These are phyloP conservation scores for Myotis yumanensis DNA, from an alignment of 2,113 vertebrate species.

Conservation along the genomic window DNA sequence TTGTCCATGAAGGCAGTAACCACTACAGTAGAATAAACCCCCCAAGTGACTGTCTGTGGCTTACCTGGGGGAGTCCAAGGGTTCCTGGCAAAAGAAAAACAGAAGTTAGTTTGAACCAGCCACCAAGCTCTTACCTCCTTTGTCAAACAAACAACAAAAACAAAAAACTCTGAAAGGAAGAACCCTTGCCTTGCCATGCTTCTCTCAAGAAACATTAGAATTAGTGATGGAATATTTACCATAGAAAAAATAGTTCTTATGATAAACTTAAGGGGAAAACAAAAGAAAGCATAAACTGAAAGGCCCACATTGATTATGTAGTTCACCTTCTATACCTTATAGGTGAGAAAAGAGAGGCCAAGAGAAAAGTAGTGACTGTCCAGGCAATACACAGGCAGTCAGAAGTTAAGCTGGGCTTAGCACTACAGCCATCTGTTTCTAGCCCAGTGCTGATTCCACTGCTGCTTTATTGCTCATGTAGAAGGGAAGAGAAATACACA, in stretches of 20 bases:
- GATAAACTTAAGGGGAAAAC: not conserved
- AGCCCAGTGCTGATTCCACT: not conserved
- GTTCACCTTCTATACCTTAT: not conserved
- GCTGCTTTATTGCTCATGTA: not conserved
- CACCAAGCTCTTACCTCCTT: not conserved
- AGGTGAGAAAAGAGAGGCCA: not conserved
- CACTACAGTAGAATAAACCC: not conserved
- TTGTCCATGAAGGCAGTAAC: not conserved
- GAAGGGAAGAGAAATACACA: not conserved
- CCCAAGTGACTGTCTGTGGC: not conserved
- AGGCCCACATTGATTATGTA: not conserved
- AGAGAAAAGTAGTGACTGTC: not conserved
- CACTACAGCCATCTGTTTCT: not conserved
- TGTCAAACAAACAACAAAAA: constrained; percentile 11
- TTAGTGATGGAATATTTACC: not conserved
- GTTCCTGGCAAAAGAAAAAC: not conserved
- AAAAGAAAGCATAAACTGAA: not conserved
- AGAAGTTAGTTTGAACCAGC: not conserved
- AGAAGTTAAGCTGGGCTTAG: not conserved
- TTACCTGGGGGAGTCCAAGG: rapidly evolving
- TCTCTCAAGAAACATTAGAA: not conserved
- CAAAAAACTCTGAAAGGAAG: not conserved
- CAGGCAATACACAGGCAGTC: not conserved
- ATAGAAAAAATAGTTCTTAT: not conserved
- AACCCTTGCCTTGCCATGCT: not conserved